phyloP scores from a whole-genome alignment of 2,888 invertebrate genomes.

The Lasioglossum zephyrum region DNA sequence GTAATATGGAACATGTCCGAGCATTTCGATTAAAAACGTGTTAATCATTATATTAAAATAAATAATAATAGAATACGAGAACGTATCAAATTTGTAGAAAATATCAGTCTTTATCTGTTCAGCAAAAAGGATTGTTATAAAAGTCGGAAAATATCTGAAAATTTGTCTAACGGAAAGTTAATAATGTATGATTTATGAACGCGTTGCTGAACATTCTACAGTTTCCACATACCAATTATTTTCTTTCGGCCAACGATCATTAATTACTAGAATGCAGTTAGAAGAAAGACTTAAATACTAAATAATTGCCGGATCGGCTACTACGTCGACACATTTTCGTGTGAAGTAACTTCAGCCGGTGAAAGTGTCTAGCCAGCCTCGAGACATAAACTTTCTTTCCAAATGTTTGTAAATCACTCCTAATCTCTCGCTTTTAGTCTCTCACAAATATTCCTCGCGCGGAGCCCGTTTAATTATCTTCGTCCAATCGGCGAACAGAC shows the following conservation, averaged over 20 bases:
- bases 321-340: background rate
- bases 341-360: background rate
- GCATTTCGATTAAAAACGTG: no score
- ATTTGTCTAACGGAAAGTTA: background rate
- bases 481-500: background rate
- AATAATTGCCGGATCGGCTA: background rate
- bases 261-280: background rate
- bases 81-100: background rate
- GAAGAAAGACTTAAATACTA: background rate
- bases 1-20: no score
- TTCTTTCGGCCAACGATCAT: background rate
- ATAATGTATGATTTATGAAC: background rate
- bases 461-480: background rate
- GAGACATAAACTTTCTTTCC: conserved; percentile 19
- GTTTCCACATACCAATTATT: background rate
- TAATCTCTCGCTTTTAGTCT: background rate
- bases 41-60: no score
- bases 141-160: background rate
- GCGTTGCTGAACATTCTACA: background rate
- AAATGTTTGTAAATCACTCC: conserved; percentile 25
- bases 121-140: background rate
- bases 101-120: background rate
- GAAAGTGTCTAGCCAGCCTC: conserved; percentile 13
- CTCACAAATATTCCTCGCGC: background rate
- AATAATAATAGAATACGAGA: no score